These are phyloP conservation scores for Agapostemon virescens DNA, from an alignment of 2,888 invertebrate genomes.

Conservation along the genomic window DNA sequence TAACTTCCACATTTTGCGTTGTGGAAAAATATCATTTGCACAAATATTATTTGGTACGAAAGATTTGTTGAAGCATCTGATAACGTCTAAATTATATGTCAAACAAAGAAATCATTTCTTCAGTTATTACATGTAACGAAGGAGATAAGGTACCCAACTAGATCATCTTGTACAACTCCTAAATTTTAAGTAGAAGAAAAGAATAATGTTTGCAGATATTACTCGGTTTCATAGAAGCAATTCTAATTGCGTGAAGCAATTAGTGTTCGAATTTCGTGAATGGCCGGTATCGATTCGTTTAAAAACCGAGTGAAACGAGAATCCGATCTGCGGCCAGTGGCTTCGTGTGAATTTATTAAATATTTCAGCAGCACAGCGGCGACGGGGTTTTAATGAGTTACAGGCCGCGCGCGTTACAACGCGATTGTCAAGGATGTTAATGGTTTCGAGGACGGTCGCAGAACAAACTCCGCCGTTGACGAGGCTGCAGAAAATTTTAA, in stretches of 20 bases:
- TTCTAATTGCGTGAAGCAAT: not conserved
- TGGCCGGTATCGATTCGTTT: not conserved
- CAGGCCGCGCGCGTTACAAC: not conserved
- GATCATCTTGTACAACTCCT: too few species aligned
- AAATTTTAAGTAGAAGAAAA: too few species aligned
- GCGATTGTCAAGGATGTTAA: not conserved
- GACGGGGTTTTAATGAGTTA: not conserved
- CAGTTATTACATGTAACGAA: too few species aligned
- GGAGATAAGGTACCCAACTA: too few species aligned
- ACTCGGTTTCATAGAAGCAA: too few species aligned
- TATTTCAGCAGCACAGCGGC: not conserved
- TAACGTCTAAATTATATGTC: too few species aligned
- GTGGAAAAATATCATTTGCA: too few species aligned
- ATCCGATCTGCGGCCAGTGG: slow-evolving; percentile 1
- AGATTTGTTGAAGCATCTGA: too few species aligned
- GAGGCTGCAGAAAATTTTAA: not conserved
- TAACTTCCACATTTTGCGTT: too few species aligned
- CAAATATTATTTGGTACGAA: too few species aligned
- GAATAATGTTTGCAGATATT: too few species aligned
- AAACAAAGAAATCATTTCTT: too few species aligned
- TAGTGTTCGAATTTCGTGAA: not conserved
- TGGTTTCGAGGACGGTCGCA: not conserved
- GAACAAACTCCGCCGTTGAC: not conserved
- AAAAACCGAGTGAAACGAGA: not conserved
- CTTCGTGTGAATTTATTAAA: not conserved